Conservation (phyloP, 2,113 vertebrate genomes). For the Fregata magnificens region DNA sequence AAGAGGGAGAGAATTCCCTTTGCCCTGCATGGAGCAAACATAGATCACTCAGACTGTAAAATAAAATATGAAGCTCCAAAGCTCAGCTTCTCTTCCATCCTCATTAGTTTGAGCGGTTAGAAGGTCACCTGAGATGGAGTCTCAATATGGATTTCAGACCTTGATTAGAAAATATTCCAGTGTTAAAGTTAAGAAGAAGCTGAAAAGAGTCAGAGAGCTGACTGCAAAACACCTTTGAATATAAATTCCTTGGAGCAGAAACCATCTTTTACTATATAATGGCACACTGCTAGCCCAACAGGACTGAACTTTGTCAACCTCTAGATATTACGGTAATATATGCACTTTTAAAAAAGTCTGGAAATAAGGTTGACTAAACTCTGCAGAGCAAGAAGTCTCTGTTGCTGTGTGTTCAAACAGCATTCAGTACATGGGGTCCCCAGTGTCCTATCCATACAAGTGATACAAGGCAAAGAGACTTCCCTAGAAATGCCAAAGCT, state of each 20-base stretch:
- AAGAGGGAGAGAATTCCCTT: background rate
- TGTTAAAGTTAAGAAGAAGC: background rate
- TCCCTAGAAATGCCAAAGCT: conserved; percentile 14
- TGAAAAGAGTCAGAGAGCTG: background rate
- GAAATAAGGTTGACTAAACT: background rate
- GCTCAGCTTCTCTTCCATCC: background rate
- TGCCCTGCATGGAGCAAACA: background rate
- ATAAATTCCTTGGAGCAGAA: background rate
- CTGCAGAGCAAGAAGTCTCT: background rate
- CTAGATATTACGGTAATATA: background rate
- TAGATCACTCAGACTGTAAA: background rate
- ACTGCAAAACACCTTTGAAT: background rate
- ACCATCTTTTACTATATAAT: background rate
- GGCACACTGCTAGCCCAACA: background rate
- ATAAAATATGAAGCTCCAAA: background rate
- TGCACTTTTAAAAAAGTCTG: background rate
- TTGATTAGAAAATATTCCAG: conserved; percentile 9
- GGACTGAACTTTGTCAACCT: background rate
- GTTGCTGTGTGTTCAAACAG: background rate
- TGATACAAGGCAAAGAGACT: background rate
- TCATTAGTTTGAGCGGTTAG: conserved; percentile 31
- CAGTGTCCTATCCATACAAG: background rate
- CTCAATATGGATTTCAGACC: background rate
- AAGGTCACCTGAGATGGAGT: background rate
- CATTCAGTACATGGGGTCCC: background rate